Evolutionary conservation across 1,140 invertebrate species (phyloP).

Genomic region (Hyposmocoma kahamanoa): DNA sequence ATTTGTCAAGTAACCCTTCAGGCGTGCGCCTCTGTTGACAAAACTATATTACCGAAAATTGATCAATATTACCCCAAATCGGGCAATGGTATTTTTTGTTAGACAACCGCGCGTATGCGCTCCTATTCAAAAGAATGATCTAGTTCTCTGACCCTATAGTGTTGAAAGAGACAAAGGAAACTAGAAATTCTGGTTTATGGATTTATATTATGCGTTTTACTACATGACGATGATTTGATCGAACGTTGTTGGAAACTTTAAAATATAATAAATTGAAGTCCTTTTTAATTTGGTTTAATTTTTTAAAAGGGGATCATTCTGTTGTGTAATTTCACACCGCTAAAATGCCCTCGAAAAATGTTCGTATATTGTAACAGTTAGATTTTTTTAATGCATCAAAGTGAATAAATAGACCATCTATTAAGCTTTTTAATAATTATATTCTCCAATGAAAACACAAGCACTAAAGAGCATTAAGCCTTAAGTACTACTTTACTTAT

Average conservation of each 20-base stretch:
- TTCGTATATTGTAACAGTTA: too few relatives aligned
- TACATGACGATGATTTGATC: too few relatives aligned
- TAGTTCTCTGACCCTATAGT: constrained; percentile 59
- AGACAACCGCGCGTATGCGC: constrained; percentile 37
- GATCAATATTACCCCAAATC: constrained; percentile 62
- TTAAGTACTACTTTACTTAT: constrained; percentile 48
- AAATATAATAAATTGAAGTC: too few relatives aligned
- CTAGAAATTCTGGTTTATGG: constrained; percentile 49
- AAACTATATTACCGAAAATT: constrained; percentile 71
- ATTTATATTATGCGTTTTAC: too few relatives aligned
- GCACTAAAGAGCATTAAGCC: constrained; percentile 51
- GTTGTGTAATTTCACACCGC: too few relatives aligned
- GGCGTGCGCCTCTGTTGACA: constrained; percentile 61
- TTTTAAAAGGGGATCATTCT: too few relatives aligned
- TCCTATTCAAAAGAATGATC: constrained; percentile 39
- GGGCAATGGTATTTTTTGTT: constrained; percentile 48
- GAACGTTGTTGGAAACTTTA: too few relatives aligned
- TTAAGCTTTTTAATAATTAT: too few relatives aligned
- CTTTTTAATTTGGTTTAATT: too few relatives aligned
- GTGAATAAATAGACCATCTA: too few relatives aligned
- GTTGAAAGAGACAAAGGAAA: constrained; percentile 45
- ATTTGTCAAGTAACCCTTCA: constrained; percentile 65
- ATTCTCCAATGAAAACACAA: constrained; percentile 18
- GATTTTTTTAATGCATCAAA: too few relatives aligned
- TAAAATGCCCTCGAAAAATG: too few relatives aligned